phyloP scores from a whole-genome alignment of 1,140 invertebrate species.

The Aplysia californica region DNA sequence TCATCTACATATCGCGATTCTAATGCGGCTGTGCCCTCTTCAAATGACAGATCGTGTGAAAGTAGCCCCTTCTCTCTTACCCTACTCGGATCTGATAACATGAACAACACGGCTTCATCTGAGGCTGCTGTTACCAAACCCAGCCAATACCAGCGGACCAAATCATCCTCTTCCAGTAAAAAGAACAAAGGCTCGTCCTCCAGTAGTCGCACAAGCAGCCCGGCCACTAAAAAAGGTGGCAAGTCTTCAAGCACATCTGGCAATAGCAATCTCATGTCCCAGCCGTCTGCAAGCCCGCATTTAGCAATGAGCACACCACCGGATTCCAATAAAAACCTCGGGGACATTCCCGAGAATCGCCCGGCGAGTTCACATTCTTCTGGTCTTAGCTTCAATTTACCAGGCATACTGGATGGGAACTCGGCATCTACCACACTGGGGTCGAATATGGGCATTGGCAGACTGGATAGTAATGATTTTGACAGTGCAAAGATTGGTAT shows the following conservation, averaged over 20 bases:
- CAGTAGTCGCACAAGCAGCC: background rate
- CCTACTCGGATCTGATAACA: background rate
- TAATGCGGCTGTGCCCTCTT: too few relatives aligned
- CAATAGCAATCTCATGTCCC: background rate
- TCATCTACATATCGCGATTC: too few relatives aligned
- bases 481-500: too few relatives aligned
- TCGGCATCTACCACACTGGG: too few relatives aligned
- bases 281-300: too few relatives aligned
- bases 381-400: too few relatives aligned
- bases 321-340: slow-evolving; percentile 19
- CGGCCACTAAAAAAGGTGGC: background rate
- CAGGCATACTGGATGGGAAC: too few relatives aligned
- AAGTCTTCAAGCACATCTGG: background rate
- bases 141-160: background rate
- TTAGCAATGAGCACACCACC: too few relatives aligned
- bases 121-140: background rate
- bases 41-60: too few relatives aligned
- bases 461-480: too few relatives aligned
- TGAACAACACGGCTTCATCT: background rate
- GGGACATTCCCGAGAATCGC: slow-evolving; percentile 11
- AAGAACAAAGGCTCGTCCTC: background rate
- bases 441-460: too few relatives aligned
- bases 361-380: too few relatives aligned
- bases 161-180: background rate
- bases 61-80: slow-evolving; percentile 3